Evolutionary conservation across 1,140 invertebrate genomes (phyloP), one percentile per base, ranked within the genome.

Genomic region (Procambarus virginalis): DNA sequence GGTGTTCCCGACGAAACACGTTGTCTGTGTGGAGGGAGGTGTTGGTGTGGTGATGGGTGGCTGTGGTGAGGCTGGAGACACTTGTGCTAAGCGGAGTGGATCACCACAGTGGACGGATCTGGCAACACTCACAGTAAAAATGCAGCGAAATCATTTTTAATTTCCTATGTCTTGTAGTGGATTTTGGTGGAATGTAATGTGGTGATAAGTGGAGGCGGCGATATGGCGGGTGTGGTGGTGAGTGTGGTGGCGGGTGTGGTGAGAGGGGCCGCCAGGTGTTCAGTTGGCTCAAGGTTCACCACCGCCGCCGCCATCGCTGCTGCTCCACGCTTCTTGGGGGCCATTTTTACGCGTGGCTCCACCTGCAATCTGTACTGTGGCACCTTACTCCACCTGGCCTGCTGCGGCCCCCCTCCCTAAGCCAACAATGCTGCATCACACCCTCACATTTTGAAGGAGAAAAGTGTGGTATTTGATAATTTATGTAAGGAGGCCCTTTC

Each of bases 401-500:
- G 8, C 51, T 55, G n/a, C 45, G 55, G 48, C 79, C 79, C 51
- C 51, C 60, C 60, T 17, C 60, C 12, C 60, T 20, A 82, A 58
- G 46, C 51, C 51, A 55, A 9, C 51, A 55, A 5, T 55, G 34
- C 68, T 51, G 34, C 70, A 17, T 55, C 82, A 51, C 49, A 22
- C 5, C 46, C 46, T 45, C 68, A 55, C 82, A 60, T 75, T 73
- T 22, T 76, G 17, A n/a, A 51, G n/a, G 75, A 86, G 76, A 86
- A 79, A 58, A 88, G 60, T 82, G 68, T 58, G 80, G 49, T 88
- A 88, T 76, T 82, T 88, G 70, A 82, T 88, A 88, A 88, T 88
- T 88, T 88, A 88, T 88, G 86, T 81, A 88, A 88, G 86, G 86
- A 88, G 86, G 86, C 79, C 86, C 80, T 88, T 88, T 82, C 78